Evolutionary conservation across 2,888 invertebrate genomes (phyloP), one percentile per base, ranked within the genome.

Genomic region (Sepiola atlantica): DNA sequence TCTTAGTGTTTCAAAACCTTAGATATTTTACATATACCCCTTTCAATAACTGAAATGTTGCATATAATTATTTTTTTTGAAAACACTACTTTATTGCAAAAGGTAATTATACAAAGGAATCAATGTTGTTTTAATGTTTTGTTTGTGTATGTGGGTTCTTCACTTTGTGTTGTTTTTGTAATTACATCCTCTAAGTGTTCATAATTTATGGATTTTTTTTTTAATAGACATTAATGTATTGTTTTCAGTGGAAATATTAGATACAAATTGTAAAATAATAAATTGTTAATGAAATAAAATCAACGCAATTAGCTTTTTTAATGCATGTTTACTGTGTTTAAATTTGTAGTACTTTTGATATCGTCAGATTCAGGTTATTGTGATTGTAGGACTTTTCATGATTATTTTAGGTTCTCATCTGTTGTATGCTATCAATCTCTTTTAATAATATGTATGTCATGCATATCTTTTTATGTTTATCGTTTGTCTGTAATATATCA

Each of bases 271-370:
- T 20, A 57, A 18, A 57, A 14, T 18, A 20, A 20, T 21, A 57
- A 57, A 57, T 57, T 57, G 21, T 8, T 45, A 18, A 57, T 21
- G 18, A 55, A 55, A 18, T 0, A 55, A 55, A 55, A 55, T 14
- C 0, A 55, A 55, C 18, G 55, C 55, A 57, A 57, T 57, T 57
- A 21, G 55, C 55, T 57, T 57, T 57, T 57, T n/a, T n/a, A 28
- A 77, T 77, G 77, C 77, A 77, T 77, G 77, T 77, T 77, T 77
- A n/a, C 16, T 77, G 77, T 77, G n/a, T 77, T 77, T 77, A 77
- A 77, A 77, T 77, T 14, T 77, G 14, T n/a, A n/a, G 16, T 77
- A n/a, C 28, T 77, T 57, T 77, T 32, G n/a, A 77, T 77, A 12
- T 77, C 16, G 77, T 77, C n/a, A n/a, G 18, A n/a, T 77, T 77